Base-by-base conservation (phyloP, 1,140 invertebrate species). In the Hyposmocoma kahamanoa region DNA sequence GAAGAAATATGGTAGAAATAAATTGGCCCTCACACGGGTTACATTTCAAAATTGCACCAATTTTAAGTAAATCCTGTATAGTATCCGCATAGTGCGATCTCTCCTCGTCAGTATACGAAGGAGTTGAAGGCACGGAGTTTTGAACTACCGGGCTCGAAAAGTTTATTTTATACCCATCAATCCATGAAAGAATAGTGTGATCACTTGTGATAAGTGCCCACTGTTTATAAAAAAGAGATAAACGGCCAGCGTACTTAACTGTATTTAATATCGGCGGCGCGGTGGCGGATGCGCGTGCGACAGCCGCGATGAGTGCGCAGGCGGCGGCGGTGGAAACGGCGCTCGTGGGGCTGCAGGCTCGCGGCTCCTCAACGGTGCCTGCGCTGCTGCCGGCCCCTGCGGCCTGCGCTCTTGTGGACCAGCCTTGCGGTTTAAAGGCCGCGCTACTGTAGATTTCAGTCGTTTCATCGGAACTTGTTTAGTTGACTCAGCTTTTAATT, bases 1-100 rank as follows among this genome's bases (percentile, higher is more conserved):
- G 24, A n/a, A 59, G n/a, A 44, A 63, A 63, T 1, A 19, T 22
- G 3, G 11, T 42, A 6, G 61, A 67, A 11, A 62, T 22, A 47
- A 64, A 67, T 39, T 61, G 47, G 1, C 34, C 49, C 8, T 30
- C n/a, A 38, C 19, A 22, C 1, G 41, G 38, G 3, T 22, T 4
- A 41, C 60, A 56, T 28, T 48, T 9, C 9, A 50, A 53, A 30
- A 62, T 47, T 2, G 60, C 53, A 24, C 56, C 53, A 15, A 48
- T 47, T 2, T 5, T 9, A 5, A 51, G 3, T 20, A 65, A 36
- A 8, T 61, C 47, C 15, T 46, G 22, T 11, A 62, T 61, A 2
- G 44, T 38, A 9, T 22, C 22, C 19, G 26, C 32, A 26, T 11
- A 41, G 19, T 41, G 38, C 2, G 19, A 18, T 22, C 22, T 10